Evolutionary conservation across 1,140 invertebrate species (phyloP).

Genomic region (Bursaphelenchus mucronatus): DNA sequence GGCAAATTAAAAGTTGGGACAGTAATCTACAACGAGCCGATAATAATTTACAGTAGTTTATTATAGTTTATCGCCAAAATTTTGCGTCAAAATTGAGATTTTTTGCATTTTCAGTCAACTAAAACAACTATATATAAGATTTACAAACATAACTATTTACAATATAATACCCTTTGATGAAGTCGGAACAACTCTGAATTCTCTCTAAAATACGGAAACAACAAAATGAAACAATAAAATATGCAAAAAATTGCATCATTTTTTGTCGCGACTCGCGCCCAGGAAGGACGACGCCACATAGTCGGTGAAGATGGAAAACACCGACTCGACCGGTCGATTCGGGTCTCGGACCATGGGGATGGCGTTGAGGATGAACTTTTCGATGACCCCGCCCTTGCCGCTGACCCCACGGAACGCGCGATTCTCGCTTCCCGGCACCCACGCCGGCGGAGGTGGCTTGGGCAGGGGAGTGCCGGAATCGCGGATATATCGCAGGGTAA

Average conservation of each 20-base stretch:
- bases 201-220: too few species aligned
- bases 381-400: constrained; percentile 51
- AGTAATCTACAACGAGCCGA: too few species aligned
- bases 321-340: constrained; percentile 47
- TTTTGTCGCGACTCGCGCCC: constrained; percentile 36
- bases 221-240: too few species aligned
- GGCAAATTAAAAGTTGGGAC: too few species aligned
- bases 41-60: too few species aligned
- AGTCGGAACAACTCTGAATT: too few species aligned
- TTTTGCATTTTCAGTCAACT: too few species aligned
- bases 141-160: too few species aligned
- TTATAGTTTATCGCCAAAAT: too few species aligned
- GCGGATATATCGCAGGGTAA: constrained; percentile 52
- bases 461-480: constrained; percentile 53
- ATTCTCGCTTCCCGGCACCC: constrained; percentile 59
- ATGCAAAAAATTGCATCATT: background rate
- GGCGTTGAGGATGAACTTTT: constrained; percentile 60
- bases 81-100: too few species aligned
- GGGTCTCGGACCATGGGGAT: constrained; percentile 55
- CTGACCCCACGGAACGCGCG: constrained; percentile 52
- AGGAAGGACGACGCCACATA: constrained; percentile 52
- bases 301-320: constrained; percentile 55
- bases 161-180: too few species aligned
- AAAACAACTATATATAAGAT: too few species aligned
- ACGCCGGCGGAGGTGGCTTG: constrained; percentile 54